Evolutionary conservation across 1,140 invertebrate species (phyloP), one percentile per base, ranked within the genome.

Genomic region (Aphis craccivora): DNA sequence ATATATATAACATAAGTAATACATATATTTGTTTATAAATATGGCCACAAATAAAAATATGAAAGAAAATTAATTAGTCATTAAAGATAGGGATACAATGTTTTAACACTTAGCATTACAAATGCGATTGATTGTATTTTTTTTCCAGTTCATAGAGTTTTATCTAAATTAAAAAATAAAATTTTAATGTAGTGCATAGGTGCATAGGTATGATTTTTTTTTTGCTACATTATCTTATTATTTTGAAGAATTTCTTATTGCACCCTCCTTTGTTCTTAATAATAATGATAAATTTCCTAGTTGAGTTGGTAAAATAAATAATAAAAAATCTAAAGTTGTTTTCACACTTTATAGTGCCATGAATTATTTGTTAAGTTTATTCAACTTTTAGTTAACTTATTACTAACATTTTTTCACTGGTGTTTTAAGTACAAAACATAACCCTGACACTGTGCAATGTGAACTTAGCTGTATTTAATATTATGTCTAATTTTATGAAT

Each of bases 31-130:
- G 86, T 20, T 14, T 30, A 18, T 18, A 5, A 51, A 9, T 95
- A 95, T 93, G 95, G 94, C 37, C 93, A 94, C 81, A 94, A 93
- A 67, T 95, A 95, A 94, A 94, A 95, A 30, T 94, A 95, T 20
- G 95, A 95, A 45, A 95, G 95, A 51, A 94, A 48, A 51, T 81
- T 91, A 30, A 40, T 90, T 3, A 92, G 94, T 18, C 94, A 94
- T 93, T n/a, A 94, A 20, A 84, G 89, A 60, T 93, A 94, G 81
- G 95, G 95, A 93, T 95, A 95, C 93, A 95, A 95, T 51, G 94
- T 94, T 53, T 51, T 18, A 51, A 51, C 3, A 51, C 4, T 51
- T 51, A 3, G 48, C 48, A 18, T 40, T 40, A 67, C 30, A 67
- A 14, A n/a, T n/a, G n/a, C n/a, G 5, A 67, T 67, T 60, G 11